These are phyloP conservation scores for Mustela nigripes DNA, from an alignment of 2,113 vertebrate species.

Conservation along the genomic window DNA sequence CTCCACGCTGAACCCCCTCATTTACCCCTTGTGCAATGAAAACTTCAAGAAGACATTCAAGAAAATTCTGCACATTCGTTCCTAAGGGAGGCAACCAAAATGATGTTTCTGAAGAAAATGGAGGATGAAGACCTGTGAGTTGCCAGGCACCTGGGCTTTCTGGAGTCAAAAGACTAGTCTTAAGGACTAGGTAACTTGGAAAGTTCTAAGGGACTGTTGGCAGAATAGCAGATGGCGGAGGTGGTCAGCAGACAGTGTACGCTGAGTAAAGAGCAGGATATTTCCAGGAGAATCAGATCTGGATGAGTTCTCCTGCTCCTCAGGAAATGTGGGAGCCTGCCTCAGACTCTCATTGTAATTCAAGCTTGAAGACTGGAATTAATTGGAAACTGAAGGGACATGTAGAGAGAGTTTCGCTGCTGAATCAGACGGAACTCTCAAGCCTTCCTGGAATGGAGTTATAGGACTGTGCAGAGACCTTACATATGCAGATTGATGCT, in stretches of 20 bases:
- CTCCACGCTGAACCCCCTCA: slow-evolving; percentile 97
- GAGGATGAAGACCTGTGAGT: neutral
- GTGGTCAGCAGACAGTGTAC: neutral
- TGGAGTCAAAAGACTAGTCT: neutral
- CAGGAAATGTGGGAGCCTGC: neutral
- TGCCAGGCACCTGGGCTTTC: slow-evolving; percentile 28
- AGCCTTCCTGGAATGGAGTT: slow-evolving; percentile 13
- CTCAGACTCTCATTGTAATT: slow-evolving; percentile 32
- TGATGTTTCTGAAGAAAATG: neutral
- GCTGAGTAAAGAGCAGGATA: neutral
- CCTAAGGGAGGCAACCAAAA: slow-evolving; percentile 31
- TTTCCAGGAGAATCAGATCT: slow-evolving; percentile 44
- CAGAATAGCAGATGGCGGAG: neutral
- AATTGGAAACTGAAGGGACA: neutral
- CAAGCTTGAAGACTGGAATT: neutral
- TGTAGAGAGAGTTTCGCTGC: slow-evolving; percentile 13
- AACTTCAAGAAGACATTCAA: slow-evolving; percentile 97
- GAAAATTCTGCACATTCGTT: slow-evolving; percentile 90
- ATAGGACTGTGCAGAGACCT: neutral
- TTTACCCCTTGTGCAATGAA: slow-evolving; percentile 97
- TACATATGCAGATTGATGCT: neutral
- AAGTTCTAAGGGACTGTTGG: neutral
- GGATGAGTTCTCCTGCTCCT: slow-evolving; percentile 18
- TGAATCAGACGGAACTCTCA: neutral
- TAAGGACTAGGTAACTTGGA: neutral